Percentiles rank a stretch among this genome's conserved stretches.
Conservation (phyloP, 2,797 vertebrate genomes). For the Anguilla megastoma region DNA sequence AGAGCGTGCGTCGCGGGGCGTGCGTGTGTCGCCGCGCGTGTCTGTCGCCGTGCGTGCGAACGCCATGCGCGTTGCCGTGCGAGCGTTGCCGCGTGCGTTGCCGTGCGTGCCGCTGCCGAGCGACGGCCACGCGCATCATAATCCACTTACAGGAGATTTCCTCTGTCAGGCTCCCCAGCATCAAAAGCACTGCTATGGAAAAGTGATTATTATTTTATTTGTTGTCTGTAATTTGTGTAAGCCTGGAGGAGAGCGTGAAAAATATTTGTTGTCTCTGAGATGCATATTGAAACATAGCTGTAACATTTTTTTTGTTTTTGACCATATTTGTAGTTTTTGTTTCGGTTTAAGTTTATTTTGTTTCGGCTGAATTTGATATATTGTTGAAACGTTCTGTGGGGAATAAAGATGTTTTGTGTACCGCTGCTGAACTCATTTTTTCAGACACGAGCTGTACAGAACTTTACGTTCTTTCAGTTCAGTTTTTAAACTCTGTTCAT, state of each 20-base stretch:
- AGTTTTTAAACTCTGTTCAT: neutral
- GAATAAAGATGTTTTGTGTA: neutral
- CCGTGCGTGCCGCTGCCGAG: conserved; percentile 28
- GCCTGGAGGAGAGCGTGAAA: conserved; percentile 48
- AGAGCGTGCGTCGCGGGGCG: conserved; percentile 35
- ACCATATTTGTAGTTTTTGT: neutral
- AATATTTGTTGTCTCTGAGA: conserved; percentile 58
- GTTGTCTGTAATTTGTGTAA: conserved; percentile 63
- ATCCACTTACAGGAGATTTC: conserved; percentile 50
- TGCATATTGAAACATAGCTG: no score
- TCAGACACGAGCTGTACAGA: neutral
- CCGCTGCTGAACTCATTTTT: neutral
- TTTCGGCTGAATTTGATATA: neutral
- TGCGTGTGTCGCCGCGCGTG: no score
- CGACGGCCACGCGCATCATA: conserved; percentile 39
- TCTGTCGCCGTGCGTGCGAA: no score
- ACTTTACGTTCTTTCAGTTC: neutral
- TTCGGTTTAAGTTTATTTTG: neutral
- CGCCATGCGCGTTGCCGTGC: no score
- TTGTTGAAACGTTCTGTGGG: neutral
- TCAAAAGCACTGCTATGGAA: conserved; percentile 49
- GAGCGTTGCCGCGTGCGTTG: neutral
- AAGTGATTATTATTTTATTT: conserved; percentile 55
- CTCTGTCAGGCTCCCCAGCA: conserved; percentile 42
- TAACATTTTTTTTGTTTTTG: neutral